A percentile compares a stretch with the other conserved stretches of the same genome.
These are phyloP conservation scores for Drosophila kikkawai DNA, from an alignment of 1,140 invertebrate genomes.

Conservation along the genomic window DNA sequence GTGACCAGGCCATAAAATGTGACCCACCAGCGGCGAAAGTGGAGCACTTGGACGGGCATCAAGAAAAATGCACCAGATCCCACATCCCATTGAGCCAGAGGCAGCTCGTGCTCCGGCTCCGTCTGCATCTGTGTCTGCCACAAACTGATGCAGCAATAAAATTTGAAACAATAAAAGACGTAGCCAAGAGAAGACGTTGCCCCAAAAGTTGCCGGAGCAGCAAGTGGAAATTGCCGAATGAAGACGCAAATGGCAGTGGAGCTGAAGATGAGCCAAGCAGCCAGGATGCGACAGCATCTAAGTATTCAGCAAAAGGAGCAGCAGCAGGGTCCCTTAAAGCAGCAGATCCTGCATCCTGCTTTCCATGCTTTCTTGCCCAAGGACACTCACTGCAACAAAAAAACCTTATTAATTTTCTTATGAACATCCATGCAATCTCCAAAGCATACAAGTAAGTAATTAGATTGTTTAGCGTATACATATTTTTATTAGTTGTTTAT, in stretches of 20 bases:
- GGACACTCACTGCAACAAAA: conserved; percentile 36
- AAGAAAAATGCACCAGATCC: conserved; percentile 64
- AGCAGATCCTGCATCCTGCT: conserved; percentile 24
- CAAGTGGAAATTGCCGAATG: conserved; percentile 71
- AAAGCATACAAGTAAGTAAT: no score
- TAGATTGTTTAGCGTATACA: neutral
- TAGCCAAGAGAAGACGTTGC: conserved; percentile 46
- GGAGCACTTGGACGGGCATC: conserved; percentile 76
- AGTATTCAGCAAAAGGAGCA: conserved; percentile 10
- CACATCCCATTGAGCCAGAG: conserved; percentile 14
- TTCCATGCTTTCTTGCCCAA: conserved; percentile 21
- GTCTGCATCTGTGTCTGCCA: conserved; percentile 56
- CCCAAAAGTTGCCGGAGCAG: conserved; percentile 54
- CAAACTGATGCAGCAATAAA: conserved; percentile 83
- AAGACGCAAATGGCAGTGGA: conserved; percentile 42
- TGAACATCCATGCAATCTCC: no score
- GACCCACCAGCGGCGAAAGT: conserved; percentile 38
- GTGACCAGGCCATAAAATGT: conserved; percentile 64
- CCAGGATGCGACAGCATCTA: conserved; percentile 50
- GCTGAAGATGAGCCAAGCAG: conserved; percentile 40
- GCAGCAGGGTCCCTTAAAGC: conserved; percentile 56
- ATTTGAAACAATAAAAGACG: conserved; percentile 80
- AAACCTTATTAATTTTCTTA: no score
- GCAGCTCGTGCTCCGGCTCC: conserved; percentile 12
- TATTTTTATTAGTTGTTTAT: conserved; percentile 3